Evolutionary conservation across 2,888 invertebrate genomes (phyloP).

Genomic region (Xanthorhoe spadicearia): DNA sequence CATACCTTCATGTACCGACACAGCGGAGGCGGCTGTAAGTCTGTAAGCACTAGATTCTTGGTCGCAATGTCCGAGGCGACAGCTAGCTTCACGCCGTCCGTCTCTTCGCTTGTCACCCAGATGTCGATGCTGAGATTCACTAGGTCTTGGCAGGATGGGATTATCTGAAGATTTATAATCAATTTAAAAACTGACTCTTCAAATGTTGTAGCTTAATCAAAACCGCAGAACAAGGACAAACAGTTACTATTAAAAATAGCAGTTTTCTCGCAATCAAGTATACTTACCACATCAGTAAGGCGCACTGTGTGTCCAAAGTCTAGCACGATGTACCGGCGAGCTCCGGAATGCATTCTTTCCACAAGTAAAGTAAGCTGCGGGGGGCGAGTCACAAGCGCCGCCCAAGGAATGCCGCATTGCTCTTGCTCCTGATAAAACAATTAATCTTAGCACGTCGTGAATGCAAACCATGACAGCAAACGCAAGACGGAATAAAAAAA

Average conservation of each 20-base stretch:
- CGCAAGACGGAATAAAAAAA: not conserved
- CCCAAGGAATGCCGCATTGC: slow-evolving; percentile 87
- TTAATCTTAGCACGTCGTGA: not conserved
- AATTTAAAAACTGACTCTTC: not conserved
- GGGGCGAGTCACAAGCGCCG: slow-evolving; percentile 90
- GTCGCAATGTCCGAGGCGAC: slow-evolving; percentile 94
- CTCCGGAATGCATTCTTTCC: slow-evolving; percentile 97
- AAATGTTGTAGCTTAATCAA: not conserved
- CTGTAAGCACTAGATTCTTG: slow-evolving; percentile 93
- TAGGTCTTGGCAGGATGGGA: slow-evolving; percentile 92
- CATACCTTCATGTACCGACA: slow-evolving; percentile 94
- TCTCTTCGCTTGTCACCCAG: slow-evolving; percentile 94
- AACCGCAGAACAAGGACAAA: no score
- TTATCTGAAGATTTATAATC: slow-evolving; percentile 72
- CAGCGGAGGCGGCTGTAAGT: slow-evolving; percentile 95
- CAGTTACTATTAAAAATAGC: no score
- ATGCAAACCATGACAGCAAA: not conserved
- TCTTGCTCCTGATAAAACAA: slow-evolving; percentile 65
- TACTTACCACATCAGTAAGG: slow-evolving; percentile 90
- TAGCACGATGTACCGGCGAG: slow-evolving; percentile 94
- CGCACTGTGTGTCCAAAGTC: slow-evolving; percentile 95
- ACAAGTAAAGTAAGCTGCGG: slow-evolving; percentile 95
- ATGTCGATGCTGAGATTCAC: slow-evolving; percentile 95
- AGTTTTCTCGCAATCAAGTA: not conserved
- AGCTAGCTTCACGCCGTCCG: slow-evolving; percentile 92